phyloP scores from a whole-genome alignment of 2,113 vertebrate species.

The Uria aalge region DNA sequence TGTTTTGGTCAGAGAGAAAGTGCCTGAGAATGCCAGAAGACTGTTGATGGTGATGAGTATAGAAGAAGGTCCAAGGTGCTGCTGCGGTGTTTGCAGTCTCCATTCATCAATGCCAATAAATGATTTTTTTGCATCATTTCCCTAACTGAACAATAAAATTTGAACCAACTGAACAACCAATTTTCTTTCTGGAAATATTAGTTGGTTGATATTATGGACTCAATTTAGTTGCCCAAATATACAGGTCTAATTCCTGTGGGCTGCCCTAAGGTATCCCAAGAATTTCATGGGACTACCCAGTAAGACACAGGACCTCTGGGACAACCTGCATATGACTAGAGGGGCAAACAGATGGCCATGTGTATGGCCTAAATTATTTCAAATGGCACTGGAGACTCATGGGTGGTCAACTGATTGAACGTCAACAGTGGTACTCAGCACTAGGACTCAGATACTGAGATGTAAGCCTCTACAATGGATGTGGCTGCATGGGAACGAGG shows the following conservation, averaged over 20 bases:
- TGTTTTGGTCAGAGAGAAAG: rapidly evolving
- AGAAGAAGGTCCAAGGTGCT: background rate
- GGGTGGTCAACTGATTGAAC: background rate
- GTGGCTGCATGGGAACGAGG: background rate
- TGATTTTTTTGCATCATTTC: background rate
- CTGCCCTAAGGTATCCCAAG: background rate
- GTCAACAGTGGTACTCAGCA: background rate
- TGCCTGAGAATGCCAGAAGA: background rate
- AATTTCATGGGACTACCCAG: background rate
- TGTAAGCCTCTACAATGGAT: background rate
- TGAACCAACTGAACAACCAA: background rate
- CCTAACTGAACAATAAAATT: background rate
- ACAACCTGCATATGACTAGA: background rate
- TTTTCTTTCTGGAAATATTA: background rate
- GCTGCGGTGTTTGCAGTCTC: background rate
- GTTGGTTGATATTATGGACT: background rate
- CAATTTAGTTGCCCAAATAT: background rate
- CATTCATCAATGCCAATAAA: background rate
- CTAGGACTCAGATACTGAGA: background rate
- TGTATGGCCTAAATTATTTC: background rate
- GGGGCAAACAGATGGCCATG: background rate
- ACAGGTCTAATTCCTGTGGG: background rate
- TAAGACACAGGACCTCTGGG: background rate
- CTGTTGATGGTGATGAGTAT: background rate
- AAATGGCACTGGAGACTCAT: background rate